phyloP scores from a whole-genome alignment of 2,888 invertebrate species.

The Argyresthia albistria region DNA sequence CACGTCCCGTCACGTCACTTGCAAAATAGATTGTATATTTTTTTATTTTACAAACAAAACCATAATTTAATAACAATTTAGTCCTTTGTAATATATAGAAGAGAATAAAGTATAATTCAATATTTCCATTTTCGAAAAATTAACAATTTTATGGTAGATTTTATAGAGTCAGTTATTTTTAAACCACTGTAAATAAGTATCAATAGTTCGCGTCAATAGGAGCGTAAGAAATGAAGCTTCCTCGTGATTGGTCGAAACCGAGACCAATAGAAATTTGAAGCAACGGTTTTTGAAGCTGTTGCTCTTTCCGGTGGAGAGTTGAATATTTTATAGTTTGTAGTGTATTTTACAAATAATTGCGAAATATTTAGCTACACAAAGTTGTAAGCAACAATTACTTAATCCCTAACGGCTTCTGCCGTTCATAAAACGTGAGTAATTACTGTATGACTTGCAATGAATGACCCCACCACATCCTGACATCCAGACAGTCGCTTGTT shows the following conservation, averaged over 20 bases:
- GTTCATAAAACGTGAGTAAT: conserved; percentile 42
- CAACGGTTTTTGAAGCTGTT: conserved; percentile 63
- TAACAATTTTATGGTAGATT: too few relatives aligned
- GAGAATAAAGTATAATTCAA: too few relatives aligned
- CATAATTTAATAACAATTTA: too few relatives aligned
- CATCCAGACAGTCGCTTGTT: conserved; percentile 55
- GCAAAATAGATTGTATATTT: conserved; percentile 4
- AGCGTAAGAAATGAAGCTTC: conserved; percentile 21
- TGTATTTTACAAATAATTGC: conserved; percentile 26
- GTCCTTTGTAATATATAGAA: too few relatives aligned
- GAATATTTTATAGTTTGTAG: conserved; percentile 37
- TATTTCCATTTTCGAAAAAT: too few relatives aligned
- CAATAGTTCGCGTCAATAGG: conserved; percentile 17
- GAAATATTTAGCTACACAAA: conserved; percentile 27
- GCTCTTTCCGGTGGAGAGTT: conserved; percentile 43
- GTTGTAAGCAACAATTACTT: conserved; percentile 16
- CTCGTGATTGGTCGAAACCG: conserved; percentile 29
- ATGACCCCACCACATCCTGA: conserved; percentile 32
- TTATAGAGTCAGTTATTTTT: not conserved
- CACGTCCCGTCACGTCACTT: not conserved
- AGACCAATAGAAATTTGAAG: conserved; percentile 46
- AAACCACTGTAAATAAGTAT: not conserved
- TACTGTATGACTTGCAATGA: conserved; percentile 19
- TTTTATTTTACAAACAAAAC: conserved; percentile 3
- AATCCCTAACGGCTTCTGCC: conserved; percentile 43